Evolutionary conservation across 1,140 invertebrate species (phyloP), one percentile per base, ranked within the genome.

Genomic region (Myzus persicae): DNA sequence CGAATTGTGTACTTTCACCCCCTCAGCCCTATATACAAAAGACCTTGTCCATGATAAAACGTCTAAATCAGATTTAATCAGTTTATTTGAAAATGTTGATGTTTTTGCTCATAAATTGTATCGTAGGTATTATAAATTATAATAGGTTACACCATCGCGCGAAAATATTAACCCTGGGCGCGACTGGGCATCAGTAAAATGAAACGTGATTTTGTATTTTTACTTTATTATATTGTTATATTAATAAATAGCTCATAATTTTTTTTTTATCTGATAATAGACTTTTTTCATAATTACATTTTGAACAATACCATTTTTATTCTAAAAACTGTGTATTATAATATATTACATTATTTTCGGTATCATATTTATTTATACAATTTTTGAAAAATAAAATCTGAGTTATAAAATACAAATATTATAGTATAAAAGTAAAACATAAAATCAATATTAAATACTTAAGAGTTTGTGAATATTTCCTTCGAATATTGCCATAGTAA

Each of bases 251-350:
- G 59, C n/a, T 76, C 31, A 76, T 76, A n/a, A 76, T 76, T 76
- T n/a, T 76, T 59, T 59, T 76, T 76, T 76, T 18, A 76, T 76
- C 59, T n/a, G 59, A 76, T 76, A 76, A 76, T n/a, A 76, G 59
- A 76, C 3, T 76, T 76, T 51, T 67, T 76, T 76, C 31, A n/a
- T 76, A 6, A 76, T 76, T n/a, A 76, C 11, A n/a, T 14, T n/a
- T 76, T 76, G 59, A n/a, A 76, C 31, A 76, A 76, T 20, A 18
- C 1, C 14, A n/a, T 76, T n/a, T 36, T 76, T 76, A 76, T 76
- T n/a, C n/a, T 76, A 67, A 59, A 67, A 67, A 67, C 31, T 76
- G 59, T 2, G 31, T 76, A 67, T 67, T 31, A 67, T 31, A 67
- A 38, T 38, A 82, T 82, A 38, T 38, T 38, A 82, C 22, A 38